Conservation (phyloP, 2,797 vertebrate genomes). For the Chaetophractus vellerosus region DNA sequence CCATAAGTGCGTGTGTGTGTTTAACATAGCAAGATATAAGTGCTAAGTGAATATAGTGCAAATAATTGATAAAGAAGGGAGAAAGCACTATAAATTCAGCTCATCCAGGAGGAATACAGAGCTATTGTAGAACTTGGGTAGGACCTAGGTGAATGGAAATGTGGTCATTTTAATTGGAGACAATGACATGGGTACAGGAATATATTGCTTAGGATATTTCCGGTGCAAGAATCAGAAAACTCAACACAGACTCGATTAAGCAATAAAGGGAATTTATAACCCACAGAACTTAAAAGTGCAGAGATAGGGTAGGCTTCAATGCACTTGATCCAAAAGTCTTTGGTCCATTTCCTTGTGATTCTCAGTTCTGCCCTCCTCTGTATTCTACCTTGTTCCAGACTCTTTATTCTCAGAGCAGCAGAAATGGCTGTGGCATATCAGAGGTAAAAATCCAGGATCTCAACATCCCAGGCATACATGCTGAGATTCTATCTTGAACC, state of each 20-base stretch:
- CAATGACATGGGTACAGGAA: background rate
- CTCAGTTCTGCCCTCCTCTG: background rate
- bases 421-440: background rate
- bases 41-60: background rate
- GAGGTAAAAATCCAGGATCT: background rate
- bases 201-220: background rate
- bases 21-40: background rate
- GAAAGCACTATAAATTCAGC: background rate
- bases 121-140: background rate
- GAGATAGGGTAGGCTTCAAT: background rate
- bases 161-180: background rate
- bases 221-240: constrained; percentile 25
- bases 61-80: background rate
- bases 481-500: background rate
- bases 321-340: background rate
- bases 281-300: background rate
- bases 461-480: background rate
- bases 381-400: background rate
- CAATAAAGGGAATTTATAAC: background rate
- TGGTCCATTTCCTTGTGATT: background rate
- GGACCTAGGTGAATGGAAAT: background rate
- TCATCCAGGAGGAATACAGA: background rate
- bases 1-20: background rate
- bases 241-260: background rate
- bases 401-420: background rate